A percentile compares a stretch with the other conserved stretches of the same genome.
Evolutionary conservation across 1,140 invertebrate genomes (phyloP).

Genomic region (Pissodes strobi): DNA sequence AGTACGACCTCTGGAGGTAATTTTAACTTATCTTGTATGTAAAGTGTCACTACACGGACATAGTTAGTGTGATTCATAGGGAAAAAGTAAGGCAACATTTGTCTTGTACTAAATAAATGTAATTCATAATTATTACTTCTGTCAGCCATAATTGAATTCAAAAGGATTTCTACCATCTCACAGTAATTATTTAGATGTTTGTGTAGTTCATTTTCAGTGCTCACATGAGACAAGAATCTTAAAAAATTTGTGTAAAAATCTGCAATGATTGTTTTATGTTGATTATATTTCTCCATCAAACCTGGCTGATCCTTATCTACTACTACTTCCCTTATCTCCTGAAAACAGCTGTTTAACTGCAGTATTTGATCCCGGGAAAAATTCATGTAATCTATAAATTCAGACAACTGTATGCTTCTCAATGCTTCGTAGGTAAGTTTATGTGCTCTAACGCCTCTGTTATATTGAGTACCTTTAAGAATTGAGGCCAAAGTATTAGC

Average conservation of each 20-base stretch:
- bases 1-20: too few species aligned
- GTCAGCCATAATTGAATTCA: constrained; percentile 38
- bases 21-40: constrained; percentile 41
- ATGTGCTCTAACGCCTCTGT: constrained; percentile 34
- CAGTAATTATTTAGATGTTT: constrained; percentile 36
- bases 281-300: constrained; percentile 27
- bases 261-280: constrained; percentile 30
- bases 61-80: constrained; percentile 35
- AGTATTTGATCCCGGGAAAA: constrained; percentile 29
- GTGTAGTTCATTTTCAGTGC: constrained; percentile 36
- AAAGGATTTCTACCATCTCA: constrained; percentile 34
- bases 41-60: constrained; percentile 39
- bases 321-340: constrained; percentile 27
- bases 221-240: constrained; percentile 37
- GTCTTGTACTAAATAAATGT: constrained; percentile 12
- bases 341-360: constrained; percentile 27
- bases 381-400: constrained; percentile 36
- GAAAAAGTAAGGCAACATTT: constrained; percentile 32
- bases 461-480: constrained; percentile 32
- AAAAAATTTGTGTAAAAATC: constrained; percentile 31
- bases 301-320: constrained; percentile 34
- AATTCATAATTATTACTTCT: constrained; percentile 39
- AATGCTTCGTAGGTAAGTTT: constrained; percentile 35
- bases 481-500: constrained; percentile 26
- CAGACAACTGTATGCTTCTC: constrained; percentile 29